A percentile compares a stretch with the other conserved stretches of the same genome.
Evolutionary conservation across 2,113 vertebrate species (phyloP).

Genomic region (Macrotis lagotis): DNA sequence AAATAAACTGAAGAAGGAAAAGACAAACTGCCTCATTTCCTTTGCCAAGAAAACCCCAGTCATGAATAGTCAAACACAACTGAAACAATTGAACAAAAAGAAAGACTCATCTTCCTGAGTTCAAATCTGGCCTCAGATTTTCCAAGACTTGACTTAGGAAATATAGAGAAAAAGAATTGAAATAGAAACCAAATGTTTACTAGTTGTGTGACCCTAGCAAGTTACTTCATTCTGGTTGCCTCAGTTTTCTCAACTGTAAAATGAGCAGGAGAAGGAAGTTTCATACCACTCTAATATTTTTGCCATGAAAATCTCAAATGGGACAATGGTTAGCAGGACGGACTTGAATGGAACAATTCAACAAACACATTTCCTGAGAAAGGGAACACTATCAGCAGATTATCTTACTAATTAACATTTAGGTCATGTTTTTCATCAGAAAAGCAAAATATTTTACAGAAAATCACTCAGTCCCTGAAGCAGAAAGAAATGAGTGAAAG

Average conservation of each 20-base stretch:
- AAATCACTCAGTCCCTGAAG: constrained; percentile 8
- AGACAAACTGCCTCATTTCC: neutral
- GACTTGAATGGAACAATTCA: too few species aligned
- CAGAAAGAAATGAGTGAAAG: neutral
- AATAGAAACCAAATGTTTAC: too few species aligned
- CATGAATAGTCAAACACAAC: neutral
- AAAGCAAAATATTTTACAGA: constrained; percentile 54
- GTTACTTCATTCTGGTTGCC: neutral
- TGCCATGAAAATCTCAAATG: neutral
- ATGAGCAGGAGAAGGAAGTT: neutral
- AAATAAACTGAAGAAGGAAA: neutral
- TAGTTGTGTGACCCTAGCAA: neutral
- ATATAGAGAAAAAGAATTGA: too few species aligned
- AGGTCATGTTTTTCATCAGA: constrained; percentile 37
- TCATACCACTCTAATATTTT: neutral
- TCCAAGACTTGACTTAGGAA: too few species aligned
- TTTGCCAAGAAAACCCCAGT: neutral
- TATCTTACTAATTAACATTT: constrained; percentile 56
- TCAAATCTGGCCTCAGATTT: neutral
- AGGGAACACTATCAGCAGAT: constrained; percentile 53
- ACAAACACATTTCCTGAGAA: constrained; percentile 41
- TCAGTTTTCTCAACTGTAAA: neutral
- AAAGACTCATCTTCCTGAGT: neutral
- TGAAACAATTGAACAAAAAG: neutral
- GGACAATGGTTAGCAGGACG: too few species aligned